Percentiles rank a stretch among this genome's conserved stretches.
Evolutionary conservation across 35 echinoderm and acorn worm species (phyloP).

Genomic region (Apostichopus californicus): DNA sequence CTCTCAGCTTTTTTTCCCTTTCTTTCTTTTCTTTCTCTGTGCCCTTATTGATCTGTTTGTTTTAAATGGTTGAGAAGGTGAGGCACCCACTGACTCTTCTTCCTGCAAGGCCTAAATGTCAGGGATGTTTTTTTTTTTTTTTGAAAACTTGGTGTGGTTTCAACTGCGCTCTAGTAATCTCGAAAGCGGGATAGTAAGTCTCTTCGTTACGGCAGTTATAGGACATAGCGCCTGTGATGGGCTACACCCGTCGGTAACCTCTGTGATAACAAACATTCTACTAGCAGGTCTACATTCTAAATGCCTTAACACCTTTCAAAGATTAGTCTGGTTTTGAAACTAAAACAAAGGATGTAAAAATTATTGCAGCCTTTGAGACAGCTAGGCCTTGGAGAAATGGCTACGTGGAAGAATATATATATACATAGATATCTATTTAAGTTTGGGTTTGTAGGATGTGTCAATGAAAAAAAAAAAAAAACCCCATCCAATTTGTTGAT

Average conservation of each 20-base stretch:
- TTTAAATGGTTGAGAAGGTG: background rate
- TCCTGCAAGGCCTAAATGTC: background rate
- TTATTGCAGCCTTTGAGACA: background rate
- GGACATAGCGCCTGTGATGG: too few species aligned
- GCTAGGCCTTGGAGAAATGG: too few species aligned
- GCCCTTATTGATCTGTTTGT: conserved; percentile 44
- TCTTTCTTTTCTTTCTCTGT: too few species aligned
- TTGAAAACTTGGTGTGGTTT: background rate
- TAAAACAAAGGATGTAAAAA: background rate
- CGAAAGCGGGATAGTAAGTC: background rate
- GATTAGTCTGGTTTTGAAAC: background rate
- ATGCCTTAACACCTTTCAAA: background rate
- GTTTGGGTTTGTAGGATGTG: too few species aligned
- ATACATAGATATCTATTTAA: too few species aligned
- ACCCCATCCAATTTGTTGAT: too few species aligned
- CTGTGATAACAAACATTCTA: too few species aligned
- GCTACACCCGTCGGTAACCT: too few species aligned
- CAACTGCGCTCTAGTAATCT: background rate
- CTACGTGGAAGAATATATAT: too few species aligned
- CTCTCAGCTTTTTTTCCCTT: background rate
- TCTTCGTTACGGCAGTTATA: background rate
- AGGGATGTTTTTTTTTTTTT: background rate
- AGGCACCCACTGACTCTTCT: conserved; percentile 5
- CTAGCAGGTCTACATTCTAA: background rate
- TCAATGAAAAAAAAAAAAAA: too few species aligned